Evolutionary conservation across 2,888 invertebrate genomes (phyloP), one percentile per base, ranked within the genome.

Genomic region (Aspidiotus destructor): DNA sequence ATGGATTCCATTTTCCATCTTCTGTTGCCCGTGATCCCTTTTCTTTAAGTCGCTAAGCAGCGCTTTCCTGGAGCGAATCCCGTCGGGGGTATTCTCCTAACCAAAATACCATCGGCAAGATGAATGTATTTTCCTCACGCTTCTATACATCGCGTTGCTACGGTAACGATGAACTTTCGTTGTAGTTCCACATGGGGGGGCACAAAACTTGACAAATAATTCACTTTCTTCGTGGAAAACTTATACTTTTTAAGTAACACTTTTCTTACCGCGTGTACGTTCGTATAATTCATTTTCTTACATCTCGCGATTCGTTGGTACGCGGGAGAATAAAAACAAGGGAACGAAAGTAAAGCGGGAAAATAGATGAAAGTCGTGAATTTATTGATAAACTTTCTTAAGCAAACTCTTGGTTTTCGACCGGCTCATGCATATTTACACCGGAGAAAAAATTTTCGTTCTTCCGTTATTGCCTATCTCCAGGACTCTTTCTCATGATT

Each of bases 21-120:
- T 67, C 28, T 8, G 42, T 48, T 67, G 67, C 63, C 63, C 58
- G 48, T 67, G 67, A 67, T 67, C 67, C 67, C 67, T 58, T 67
- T 67, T 58, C 60, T 67, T 58, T 60, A 67, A 67, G 58, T 67
- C 60, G 67, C 67, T 67, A 67, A 67, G 67, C 67, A 67, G 67
- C 67, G 67, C 67, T 67, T 67, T 67, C 67, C 67, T 67, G 67
- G 48, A 67, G 67, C 67, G 67, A 67, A 67, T 67, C 67, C 58
- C 67, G 67, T 60, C 67, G 67, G 67, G 67, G 67, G 58, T 40
- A 28, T 58, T 58, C 58, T 60, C 44, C 44, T 67, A 67, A 58
- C 67, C 58, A 48, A 64, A 58, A 67, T 58, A 58, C 67, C 60
- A 48, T 52, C 41, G 15, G 58, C 67, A 67, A 67, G 67, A 67